Evolutionary conservation across 2,797 vertebrate species (phyloP).

Genomic region (Okamejei kenojei): DNA sequence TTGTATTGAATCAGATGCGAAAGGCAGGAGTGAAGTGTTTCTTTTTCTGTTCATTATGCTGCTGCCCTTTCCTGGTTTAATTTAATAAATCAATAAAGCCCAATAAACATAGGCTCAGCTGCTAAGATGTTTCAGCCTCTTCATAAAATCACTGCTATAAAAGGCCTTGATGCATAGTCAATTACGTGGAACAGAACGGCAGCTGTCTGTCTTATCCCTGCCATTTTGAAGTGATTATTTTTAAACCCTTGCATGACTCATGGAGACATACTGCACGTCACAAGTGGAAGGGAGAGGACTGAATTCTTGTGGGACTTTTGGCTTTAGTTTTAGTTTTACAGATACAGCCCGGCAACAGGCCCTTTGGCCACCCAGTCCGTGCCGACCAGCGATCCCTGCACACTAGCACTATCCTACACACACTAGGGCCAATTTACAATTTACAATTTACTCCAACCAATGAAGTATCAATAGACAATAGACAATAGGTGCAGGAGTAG

Average conservation of each 20-base stretch:
- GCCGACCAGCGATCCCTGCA: no score
- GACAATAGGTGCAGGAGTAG: no score
- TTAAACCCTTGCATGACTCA: neutral
- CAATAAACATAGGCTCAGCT: neutral
- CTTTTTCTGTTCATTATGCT: conserved; percentile 17
- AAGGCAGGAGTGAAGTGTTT: neutral
- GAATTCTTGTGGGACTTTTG: neutral
- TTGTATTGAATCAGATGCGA: neutral
- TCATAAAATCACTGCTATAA: conserved; percentile 22
- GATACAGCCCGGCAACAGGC: neutral
- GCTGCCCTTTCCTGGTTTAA: conserved; percentile 1
- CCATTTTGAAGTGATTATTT: neutral
- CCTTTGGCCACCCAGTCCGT: neutral
- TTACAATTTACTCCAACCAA: no score
- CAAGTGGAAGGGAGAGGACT: neutral
- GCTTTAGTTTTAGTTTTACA: no score
- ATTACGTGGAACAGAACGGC: neutral
- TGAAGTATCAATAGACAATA: no score
- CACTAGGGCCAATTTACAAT: no score
- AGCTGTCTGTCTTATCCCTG: neutral
- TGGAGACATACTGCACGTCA: neutral
- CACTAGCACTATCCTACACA: no score
- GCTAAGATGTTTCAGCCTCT: neutral
- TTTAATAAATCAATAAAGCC: conserved; percentile 28
- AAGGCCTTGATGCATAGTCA: neutral